These are phyloP conservation scores for Scolopax rusticola DNA, from an alignment of 2,797 vertebrate species.

Conservation along the genomic window DNA sequence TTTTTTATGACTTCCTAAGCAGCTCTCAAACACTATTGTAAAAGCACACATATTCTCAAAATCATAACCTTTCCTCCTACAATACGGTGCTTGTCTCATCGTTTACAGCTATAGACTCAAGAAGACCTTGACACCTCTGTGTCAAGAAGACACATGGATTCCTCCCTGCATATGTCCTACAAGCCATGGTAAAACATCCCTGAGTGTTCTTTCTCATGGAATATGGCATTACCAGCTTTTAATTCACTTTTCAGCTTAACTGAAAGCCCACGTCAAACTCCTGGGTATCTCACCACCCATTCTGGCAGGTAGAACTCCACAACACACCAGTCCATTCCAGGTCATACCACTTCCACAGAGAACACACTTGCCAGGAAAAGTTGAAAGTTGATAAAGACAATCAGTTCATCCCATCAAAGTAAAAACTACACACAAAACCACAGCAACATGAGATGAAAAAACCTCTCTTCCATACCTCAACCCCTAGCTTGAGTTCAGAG, in stretches of 20 bases:
- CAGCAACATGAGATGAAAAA: neutral
- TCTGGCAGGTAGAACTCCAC: neutral
- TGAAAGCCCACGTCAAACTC: neutral
- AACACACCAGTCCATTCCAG: neutral
- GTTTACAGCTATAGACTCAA: neutral
- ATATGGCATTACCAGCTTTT: neutral
- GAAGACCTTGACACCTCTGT: neutral
- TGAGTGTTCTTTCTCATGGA: neutral
- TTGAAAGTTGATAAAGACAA: neutral
- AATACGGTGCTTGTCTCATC: neutral
- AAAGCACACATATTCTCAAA: neutral
- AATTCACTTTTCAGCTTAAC: neutral
- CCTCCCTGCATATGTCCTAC: neutral
- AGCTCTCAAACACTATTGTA: neutral
- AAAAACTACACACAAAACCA: neutral
- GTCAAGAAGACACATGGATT: rapidly evolving
- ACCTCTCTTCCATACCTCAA: rapidly evolving
- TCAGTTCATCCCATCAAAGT: neutral
- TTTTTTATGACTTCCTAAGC: neutral
- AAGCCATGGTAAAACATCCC: neutral
- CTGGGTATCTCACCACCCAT: neutral
- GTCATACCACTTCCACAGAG: neutral
- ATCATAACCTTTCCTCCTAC: neutral
- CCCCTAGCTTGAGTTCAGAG: neutral
- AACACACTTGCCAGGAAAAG: neutral